Base-by-base conservation (phyloP, 2,888 invertebrate genomes). In the Lutraria lutraria region DNA sequence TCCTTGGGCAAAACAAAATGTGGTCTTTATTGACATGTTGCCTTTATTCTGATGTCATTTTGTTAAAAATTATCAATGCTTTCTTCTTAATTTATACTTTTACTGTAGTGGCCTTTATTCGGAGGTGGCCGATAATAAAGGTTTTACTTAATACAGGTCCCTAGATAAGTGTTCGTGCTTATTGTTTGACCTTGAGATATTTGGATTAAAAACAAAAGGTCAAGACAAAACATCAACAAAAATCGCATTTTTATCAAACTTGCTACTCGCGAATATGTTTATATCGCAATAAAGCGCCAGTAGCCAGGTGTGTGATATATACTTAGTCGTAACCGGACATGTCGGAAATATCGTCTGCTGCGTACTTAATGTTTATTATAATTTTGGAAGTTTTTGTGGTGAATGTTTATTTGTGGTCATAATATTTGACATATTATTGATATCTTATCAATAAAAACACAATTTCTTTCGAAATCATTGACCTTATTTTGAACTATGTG, bases 381-480 rank as follows among this genome's bases (percentile, higher is more conserved):
- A 68, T 25, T 25, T 56, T 68, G 25, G 13, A 68, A 68, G 63
- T 21, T n/a, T 68, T 25, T 68, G 63, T 68, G 25, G 25, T 68
- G 25, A 56, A 56, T 53, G 82, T 82, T 82, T 68, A 1, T 60
- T 53, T 56, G 56, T 82, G 82, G 56, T 56, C 54, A 82, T 82
- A 82, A 29, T 82, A 56, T 82, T 82, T 16, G 82, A 56, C 82
- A 82, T 31, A 21, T 56, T 54, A 31, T 52, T 56, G 82, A 25
- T 82, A 53, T 13, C 53, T 13, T 83, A 83, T 83, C 83, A 83
- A 21, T 81, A 52, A 81, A 81, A 81, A 25, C 81, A 29, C 54
- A 54, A 31, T 81, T 25, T 29, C 12, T 15, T 29, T 29, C 29
- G 81, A 56, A 81, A 81, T 29, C 29, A 54, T 56, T 83, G 83